Evolutionary conservation across 2,797 vertebrate species (phyloP).

Genomic region (Hydrolagus colliei): DNA sequence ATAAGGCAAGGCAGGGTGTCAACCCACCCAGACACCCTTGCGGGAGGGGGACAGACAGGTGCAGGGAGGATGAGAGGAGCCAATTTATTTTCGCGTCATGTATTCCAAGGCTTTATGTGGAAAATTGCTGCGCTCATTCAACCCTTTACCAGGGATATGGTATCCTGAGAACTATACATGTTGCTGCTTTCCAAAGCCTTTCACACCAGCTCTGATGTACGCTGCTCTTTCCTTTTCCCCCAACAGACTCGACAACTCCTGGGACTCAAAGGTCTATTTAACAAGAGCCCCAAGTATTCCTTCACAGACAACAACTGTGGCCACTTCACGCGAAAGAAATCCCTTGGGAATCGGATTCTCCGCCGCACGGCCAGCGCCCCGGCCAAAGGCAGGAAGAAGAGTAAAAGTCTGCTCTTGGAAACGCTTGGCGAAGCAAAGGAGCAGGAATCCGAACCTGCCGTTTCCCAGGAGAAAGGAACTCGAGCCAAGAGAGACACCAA

Average conservation of each 20-base stretch:
- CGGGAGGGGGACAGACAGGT: no score
- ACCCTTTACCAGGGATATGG: neutral
- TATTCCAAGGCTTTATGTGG: neutral
- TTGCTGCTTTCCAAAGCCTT: neutral
- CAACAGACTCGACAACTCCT: conserved; percentile 80
- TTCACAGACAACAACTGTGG: conserved; percentile 61
- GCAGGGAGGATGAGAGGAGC: no score
- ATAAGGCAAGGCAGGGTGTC: no score
- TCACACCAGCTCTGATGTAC: conserved; percentile 10
- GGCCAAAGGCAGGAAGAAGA: conserved; percentile 88
- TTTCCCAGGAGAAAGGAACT: conserved; percentile 46
- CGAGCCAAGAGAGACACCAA: conserved; percentile 54
- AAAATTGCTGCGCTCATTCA: neutral
- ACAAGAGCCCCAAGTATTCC: conserved; percentile 68
- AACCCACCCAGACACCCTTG: no score
- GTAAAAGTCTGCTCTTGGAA: conserved; percentile 78
- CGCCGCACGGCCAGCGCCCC: conserved; percentile 90
- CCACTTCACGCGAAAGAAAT: conserved; percentile 68
- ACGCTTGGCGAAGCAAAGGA: conserved; percentile 49
- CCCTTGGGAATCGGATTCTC: conserved; percentile 80
- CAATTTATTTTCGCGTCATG: neutral
- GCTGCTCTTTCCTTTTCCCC: conserved; percentile 36
- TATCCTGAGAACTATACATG: neutral
- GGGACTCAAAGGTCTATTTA: conserved; percentile 85
- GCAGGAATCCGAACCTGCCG: conserved; percentile 35